Conservation (phyloP, 2,888 invertebrate genomes). For the Andrena marginata region DNA sequence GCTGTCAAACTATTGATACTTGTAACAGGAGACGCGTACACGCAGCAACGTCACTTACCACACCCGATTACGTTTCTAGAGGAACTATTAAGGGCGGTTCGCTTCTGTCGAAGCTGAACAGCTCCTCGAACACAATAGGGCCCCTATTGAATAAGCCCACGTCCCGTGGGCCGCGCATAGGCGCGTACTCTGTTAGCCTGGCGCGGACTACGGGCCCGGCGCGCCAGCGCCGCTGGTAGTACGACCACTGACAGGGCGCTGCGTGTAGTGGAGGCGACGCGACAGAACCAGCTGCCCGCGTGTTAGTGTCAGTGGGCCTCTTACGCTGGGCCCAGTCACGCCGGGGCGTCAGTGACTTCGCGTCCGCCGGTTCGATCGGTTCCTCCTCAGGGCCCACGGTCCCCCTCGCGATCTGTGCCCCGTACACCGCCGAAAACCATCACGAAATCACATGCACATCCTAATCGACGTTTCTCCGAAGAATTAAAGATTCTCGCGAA, state of each 20-base stretch:
- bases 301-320: conserved; percentile 77
- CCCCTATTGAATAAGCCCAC: conserved; percentile 71
- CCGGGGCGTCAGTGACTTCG: conserved; percentile 84
- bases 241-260: conserved; percentile 51
- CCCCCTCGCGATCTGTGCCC: conserved; percentile 6
- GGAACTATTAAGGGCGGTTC: conserved; percentile 72
- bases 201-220: conserved; percentile 61
- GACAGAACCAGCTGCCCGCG: conserved; percentile 62
- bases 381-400: conserved; percentile 66
- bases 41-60: conserved; percentile 51
- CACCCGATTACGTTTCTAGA: conserved; percentile 64
- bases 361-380: conserved; percentile 83
- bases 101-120: conserved; percentile 69
- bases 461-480: neutral
- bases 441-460: neutral
- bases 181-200: conserved; percentile 69
- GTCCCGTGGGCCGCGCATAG: conserved; percentile 54
- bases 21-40: conserved; percentile 51
- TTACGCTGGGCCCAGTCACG: conserved; percentile 81
- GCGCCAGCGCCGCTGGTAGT: conserved; percentile 52
- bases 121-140: conserved; percentile 74
- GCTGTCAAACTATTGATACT: conserved; percentile 48
- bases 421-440: neutral
- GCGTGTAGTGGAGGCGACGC: conserved; percentile 56
- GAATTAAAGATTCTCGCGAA: neutral